Base-by-base conservation (phyloP, 2,888 invertebrate genomes). In the Cosmopolites sordidus region DNA sequence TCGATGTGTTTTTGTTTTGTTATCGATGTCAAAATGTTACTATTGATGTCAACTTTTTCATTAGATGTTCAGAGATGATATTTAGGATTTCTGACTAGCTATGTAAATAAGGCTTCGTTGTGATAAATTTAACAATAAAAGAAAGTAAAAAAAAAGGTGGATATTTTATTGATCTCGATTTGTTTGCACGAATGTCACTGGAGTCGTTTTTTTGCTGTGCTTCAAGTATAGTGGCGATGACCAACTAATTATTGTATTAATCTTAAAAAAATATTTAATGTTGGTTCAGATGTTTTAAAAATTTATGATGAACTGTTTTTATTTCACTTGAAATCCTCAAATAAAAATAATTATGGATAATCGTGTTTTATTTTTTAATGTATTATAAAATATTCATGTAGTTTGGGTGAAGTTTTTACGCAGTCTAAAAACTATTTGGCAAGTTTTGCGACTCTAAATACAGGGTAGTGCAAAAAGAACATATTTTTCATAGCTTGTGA, bases 211-310 rank as follows among this genome's bases (percentile, higher is more conserved):
- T 30, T 46, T 22, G 39, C 40, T 47, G 41, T 48, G 39, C 45
- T 54, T 48, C 27, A 48, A 49, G 39, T 17, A 40, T 12, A 45
- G 46, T 40, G 15, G 42, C 42, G 30, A 37, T 39, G 29, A 48
- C 43, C 46, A 37, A 33, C 14, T 44, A 38, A 51, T 43, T 44
- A 48, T 45, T 53, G 48, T 56, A 51, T 30, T 45, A 22, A 48
- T 49, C 42, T 37, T 5, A 22, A 22, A 22, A 18, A 37, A 33
- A 43, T 46, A 48, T 51, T 49, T 40, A 38, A 42, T 45, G 54
- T 48, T 53, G 40, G 46, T 48, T 56, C 53, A 59, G 50, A 56
- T 61, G 59, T 60, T 61, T 59, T 60, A 52, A 58, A 38, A 40
- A 44, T 48, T 52, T 53, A 41, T 51, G 29, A 56, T 54, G 43